phyloP scores from a whole-genome alignment of 2,888 invertebrate species.

The Oscheius sp. region DNA sequence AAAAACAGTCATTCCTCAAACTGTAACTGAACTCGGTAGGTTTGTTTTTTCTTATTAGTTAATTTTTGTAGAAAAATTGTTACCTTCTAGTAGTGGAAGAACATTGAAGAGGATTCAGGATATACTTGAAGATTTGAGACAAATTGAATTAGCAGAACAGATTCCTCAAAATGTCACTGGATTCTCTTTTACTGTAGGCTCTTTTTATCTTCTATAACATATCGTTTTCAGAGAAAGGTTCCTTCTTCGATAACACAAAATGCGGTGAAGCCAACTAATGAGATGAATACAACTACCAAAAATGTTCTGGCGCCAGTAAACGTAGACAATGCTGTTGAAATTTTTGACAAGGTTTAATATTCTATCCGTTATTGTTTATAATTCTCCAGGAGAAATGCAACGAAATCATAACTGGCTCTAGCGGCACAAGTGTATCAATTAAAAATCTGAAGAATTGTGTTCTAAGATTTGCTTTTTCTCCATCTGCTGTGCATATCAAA shows the following conservation, averaged over 20 bases:
- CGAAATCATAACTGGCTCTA: constrained; percentile 25
- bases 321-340: constrained; percentile 12
- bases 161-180: not conserved
- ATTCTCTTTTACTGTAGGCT: constrained; percentile 24
- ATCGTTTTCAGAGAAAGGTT: not conserved
- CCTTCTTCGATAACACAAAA: not conserved
- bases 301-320: not conserved
- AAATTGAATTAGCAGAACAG: not conserved
- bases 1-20: not conserved
- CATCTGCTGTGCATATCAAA: constrained; percentile 50
- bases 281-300: not conserved
- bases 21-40: not conserved
- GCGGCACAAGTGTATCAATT: constrained; percentile 41
- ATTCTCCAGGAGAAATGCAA: not conserved
- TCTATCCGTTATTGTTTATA: too few species aligned
- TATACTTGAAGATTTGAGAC: constrained; percentile 20
- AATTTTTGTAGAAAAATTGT: constrained; percentile 26
- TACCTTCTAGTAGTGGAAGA: constrained; percentile 18
- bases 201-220: not conserved
- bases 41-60: not conserved
- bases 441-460: constrained; percentile 42
- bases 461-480: constrained; percentile 43
- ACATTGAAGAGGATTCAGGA: constrained; percentile 22
- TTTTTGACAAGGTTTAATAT: constrained; percentile 3
- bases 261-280: not conserved